Evolutionary conservation across 2,888 invertebrate genomes (phyloP).

Genomic region (Anthrax anthrax): DNA sequence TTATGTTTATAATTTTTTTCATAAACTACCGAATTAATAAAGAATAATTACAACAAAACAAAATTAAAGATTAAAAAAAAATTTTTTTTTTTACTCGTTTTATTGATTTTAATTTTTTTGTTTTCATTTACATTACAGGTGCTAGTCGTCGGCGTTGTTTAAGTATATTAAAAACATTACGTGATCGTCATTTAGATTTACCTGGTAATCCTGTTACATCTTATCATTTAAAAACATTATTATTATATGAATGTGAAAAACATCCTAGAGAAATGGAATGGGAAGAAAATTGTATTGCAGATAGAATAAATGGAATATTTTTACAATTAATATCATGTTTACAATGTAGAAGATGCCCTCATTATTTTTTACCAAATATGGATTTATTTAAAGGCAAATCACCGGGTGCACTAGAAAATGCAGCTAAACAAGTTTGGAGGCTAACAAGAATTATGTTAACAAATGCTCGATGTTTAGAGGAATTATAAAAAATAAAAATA

Average conservation of each 20-base stretch:
- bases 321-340: constrained; percentile 89
- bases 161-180: constrained; percentile 77
- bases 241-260: constrained; percentile 92
- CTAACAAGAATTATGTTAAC: constrained; percentile 83
- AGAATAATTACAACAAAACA: too few species aligned
- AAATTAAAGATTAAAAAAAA: too few species aligned
- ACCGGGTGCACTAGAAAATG: constrained; percentile 78
- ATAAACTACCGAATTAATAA: too few species aligned
- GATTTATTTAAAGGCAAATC: constrained; percentile 90
- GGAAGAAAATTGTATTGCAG: constrained; percentile 85
- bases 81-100: too few species aligned
- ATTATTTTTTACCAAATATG: constrained; percentile 88
- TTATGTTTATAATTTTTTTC: too few species aligned
- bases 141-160: constrained; percentile 77
- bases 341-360: constrained; percentile 88
- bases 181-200: constrained; percentile 80
- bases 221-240: constrained; percentile 80
- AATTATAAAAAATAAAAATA: constrained; percentile 56
- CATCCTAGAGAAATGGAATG: constrained; percentile 88
- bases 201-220: constrained; percentile 81
- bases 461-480: constrained; percentile 80
- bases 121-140: constrained; percentile 21
- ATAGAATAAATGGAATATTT: constrained; percentile 86
- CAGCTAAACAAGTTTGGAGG: constrained; percentile 88
- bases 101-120: neutral